Base-by-base conservation (phyloP, 1,140 invertebrate species). In the Pseudachorutes palmiensis region DNA sequence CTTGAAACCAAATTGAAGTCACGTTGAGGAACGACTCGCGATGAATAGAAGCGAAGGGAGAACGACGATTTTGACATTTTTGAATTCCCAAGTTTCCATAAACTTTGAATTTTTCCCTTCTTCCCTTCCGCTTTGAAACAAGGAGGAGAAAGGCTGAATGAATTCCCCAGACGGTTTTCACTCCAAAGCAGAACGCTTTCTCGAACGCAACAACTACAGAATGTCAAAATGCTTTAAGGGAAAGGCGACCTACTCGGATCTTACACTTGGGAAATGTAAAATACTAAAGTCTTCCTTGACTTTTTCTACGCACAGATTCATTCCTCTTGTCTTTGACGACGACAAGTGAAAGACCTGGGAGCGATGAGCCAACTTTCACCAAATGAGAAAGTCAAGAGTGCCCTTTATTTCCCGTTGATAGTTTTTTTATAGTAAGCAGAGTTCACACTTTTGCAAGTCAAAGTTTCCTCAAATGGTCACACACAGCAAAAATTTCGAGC, bases 1-100 rank as follows among this genome's bases (percentile, higher is more conserved):
- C 59, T 61, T 12, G 62, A 68, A 68, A 64, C 30, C 16, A 29
- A 58, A 60, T 29, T 60, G 60, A 62, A 51, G 45, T 14, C 51
- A 19, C 36, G 36, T 41, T 41, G 36, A 41, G 19, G 36, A 9
- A 19, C n/a, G n/a, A n/a, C n/a, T n/a, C n/a, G n/a, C n/a, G n/a
- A n/a, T n/a, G n/a, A n/a, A n/a, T n/a, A n/a, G 32, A 2, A 45
- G 30, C 49, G 48, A 45, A 33, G 66, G 30, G 33, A 29, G 22
- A 41, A 41, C 41, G 32, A 64, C 31, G 59, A 66, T 70, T 67
- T 67, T 70, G 68, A 70, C 68, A 70, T 63, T 66, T 70, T 58
- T 70, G 60, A 70, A 70, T 66, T 70, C 68, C 68, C 68, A 66
- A 48, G 68, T 70, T 66, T 66, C 64, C 68, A 70, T 66, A 70